phyloP scores from a whole-genome alignment of 2,888 invertebrate species.

The Megamerina dolium region DNA sequence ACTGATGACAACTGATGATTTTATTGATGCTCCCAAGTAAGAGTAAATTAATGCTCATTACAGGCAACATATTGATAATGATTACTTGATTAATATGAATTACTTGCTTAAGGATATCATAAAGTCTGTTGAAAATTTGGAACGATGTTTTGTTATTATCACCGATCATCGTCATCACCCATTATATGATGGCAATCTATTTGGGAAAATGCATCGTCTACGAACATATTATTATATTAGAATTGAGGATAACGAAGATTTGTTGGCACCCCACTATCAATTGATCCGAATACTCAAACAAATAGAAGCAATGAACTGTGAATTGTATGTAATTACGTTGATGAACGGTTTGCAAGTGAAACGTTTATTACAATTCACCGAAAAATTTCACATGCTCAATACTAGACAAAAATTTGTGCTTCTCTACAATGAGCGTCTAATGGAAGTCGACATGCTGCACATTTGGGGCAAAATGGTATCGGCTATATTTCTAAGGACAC shows the following conservation, averaged over 20 bases:
- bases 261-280: slow-evolving; percentile 57
- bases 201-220: slow-evolving; percentile 22
- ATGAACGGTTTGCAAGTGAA: slow-evolving; percentile 65
- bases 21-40: no score
- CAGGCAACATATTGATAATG: no score
- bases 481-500: slow-evolving; percentile 60
- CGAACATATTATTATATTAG: slow-evolving; percentile 50
- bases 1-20: no score
- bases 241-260: slow-evolving; percentile 60
- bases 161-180: slow-evolving; percentile 35
- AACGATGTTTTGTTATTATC: slow-evolving; percentile 42
- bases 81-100: no score
- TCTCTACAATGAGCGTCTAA: slow-evolving; percentile 63
- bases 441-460: slow-evolving; percentile 60
- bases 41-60: no score
- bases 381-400: slow-evolving; percentile 64
- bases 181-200: slow-evolving; percentile 32
- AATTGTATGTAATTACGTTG: slow-evolving; percentile 64
- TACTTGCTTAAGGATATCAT: no score
- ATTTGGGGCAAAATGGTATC: slow-evolving; percentile 74
- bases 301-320: slow-evolving; percentile 61
- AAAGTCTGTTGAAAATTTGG: slow-evolving; percentile 29
- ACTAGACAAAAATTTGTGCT: slow-evolving; percentile 66
- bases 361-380: slow-evolving; percentile 63
- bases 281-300: slow-evolving; percentile 55